Evolutionary conservation across 1,140 invertebrate species (phyloP), one percentile per base, ranked within the genome.

Genomic region (Ericerus pela): DNA sequence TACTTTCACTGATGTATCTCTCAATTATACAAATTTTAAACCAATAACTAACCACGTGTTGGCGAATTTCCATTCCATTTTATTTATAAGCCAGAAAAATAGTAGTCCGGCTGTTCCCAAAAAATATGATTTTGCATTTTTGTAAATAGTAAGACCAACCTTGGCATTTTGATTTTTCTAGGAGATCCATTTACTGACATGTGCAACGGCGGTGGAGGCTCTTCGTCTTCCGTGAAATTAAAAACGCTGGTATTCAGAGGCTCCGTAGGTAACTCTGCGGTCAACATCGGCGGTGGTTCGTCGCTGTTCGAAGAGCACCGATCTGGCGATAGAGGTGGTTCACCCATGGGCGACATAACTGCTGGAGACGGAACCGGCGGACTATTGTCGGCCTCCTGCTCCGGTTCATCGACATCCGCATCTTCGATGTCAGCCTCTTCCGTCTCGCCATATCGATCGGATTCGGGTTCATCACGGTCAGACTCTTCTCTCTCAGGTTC

Each of bases 151-250:
- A n/a, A n/a, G 26, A 41, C 36, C 24, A 63, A 69, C 67, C 62
- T 65, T 52, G 66, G 66, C 52, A 62, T 62, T 62, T 69, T 68
- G 8, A 62, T 57, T 61, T 64, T 64, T 33, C 61, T 63, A 18
- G 59, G 59, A 61, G 58, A 53, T 53, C 54, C 54, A 59, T 65
- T 53, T 62, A 61, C n/a, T 54, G 56, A 47, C 28, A 54, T 51
- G 59, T 64, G 63, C 41, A 64, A 59, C 33, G 63, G 62, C 20
- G 64, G 63, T 8, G 64, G 64, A 11, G 61, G 62, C 43, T 66
- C 64, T 56, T 66, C 64, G 53, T 66, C 64, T 54, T 66, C 64
- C 10, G 64, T 66, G 41, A 66, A 66, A 54, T 64, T 66, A 22
- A 66, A 66, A 14, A 66, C 59, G 58, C 59, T 64, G 28, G 58